phyloP scores from a whole-genome alignment of 2,888 invertebrate genomes.

The Acrocyrtus sp. region DNA sequence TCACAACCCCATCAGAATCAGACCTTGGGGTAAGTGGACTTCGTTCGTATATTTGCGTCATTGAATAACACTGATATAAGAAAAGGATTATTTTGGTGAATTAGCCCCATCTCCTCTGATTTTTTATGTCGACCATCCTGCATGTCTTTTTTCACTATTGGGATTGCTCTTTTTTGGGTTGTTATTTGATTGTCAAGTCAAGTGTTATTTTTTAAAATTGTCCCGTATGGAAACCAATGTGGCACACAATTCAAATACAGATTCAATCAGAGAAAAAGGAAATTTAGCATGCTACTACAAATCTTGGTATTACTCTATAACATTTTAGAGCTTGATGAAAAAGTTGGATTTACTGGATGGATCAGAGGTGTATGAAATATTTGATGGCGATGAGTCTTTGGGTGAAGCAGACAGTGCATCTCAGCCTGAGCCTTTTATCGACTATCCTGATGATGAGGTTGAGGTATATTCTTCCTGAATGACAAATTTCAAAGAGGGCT shows the following conservation, averaged over 20 bases:
- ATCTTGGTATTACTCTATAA: conserved; percentile 26
- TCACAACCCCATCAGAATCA: conserved; percentile 62
- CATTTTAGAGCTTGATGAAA: conserved; percentile 47
- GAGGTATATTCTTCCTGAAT: conserved; percentile 61
- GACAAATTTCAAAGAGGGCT: conserved; percentile 20
- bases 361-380: conserved; percentile 55
- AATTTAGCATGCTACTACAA: conserved; percentile 16
- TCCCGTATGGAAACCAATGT: too few species aligned
- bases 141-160: conserved; percentile 14
- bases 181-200: conserved; percentile 7
- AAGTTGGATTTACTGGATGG: conserved; percentile 58
- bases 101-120: background rate
- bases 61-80: background rate
- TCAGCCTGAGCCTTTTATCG: conserved; percentile 75
- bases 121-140: too few species aligned
- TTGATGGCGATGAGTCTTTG: conserved; percentile 50
- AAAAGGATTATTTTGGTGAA: background rate
- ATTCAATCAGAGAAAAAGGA: conserved; percentile 8
- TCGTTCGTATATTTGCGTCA: conserved; percentile 6
- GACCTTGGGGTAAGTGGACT: conserved; percentile 48
- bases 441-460: conserved; percentile 90
- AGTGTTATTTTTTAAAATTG: background rate
- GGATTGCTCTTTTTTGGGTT: conserved; percentile 22
- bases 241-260: background rate
- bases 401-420: conserved; percentile 49